Percentiles rank a stretch among this genome's conserved stretches.
Evolutionary conservation across 1,140 invertebrate species (phyloP).

Genomic region (Euglossa dilemma): DNA sequence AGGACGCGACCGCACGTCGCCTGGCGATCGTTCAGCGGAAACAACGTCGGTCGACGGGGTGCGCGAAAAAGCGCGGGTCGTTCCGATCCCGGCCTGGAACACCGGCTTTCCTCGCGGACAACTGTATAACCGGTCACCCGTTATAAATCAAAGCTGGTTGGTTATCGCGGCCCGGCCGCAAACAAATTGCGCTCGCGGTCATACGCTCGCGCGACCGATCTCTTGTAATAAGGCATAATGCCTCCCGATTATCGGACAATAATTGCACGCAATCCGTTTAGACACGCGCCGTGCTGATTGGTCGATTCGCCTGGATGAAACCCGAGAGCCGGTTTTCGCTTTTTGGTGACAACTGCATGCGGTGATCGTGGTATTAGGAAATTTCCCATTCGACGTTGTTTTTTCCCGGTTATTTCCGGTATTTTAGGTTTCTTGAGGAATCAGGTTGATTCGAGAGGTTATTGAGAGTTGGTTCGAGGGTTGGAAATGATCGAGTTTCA

Average conservation of each 20-base stretch:
- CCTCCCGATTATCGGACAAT: slow-evolving; percentile 26
- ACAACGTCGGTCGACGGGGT: background rate
- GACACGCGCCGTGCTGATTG: slow-evolving; percentile 9
- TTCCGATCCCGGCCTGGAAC: background rate
- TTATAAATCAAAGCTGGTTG: slow-evolving; percentile 44
- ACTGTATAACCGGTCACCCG: background rate
- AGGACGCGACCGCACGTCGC: slow-evolving; percentile 9
- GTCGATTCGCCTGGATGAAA: slow-evolving; percentile 7
- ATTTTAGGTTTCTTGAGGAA: too few relatives aligned
- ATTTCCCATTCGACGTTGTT: too few relatives aligned
- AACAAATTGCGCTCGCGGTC: slow-evolving; percentile 31
- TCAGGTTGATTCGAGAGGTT: too few relatives aligned
- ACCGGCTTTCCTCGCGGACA: background rate
- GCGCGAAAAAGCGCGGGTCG: background rate
- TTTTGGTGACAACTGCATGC: background rate
- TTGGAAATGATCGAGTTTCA: too few relatives aligned
- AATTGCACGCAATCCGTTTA: slow-evolving; percentile 32
- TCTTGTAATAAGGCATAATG: slow-evolving; percentile 43
- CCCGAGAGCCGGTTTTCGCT: background rate
- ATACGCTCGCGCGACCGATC: background rate
- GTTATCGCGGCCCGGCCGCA: slow-evolving; percentile 37
- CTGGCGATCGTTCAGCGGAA: slow-evolving; percentile 28
- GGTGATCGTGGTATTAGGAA: too few relatives aligned
- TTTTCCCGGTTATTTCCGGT: too few relatives aligned
- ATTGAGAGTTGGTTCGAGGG: too few relatives aligned